A percentile compares a stretch with the other conserved stretches of the same genome.
Evolutionary conservation across 2,797 vertebrate species (phyloP).

Genomic region (Babyrousa celebensis): DNA sequence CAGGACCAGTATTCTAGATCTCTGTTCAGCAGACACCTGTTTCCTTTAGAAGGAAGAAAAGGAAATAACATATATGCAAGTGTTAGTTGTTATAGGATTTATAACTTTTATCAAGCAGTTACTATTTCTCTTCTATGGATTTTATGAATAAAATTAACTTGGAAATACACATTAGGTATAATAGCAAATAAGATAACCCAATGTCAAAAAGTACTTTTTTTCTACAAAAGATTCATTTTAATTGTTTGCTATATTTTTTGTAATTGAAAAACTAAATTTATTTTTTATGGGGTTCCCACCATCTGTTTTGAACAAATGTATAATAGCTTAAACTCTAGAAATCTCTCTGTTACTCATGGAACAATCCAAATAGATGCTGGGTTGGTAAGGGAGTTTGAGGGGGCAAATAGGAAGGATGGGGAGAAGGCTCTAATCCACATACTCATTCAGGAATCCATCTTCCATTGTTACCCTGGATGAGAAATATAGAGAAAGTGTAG

Average conservation of each 20-base stretch:
- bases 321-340: not conserved
- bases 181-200: not conserved
- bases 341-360: not conserved
- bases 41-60: constrained; percentile 24
- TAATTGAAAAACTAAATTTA: not conserved
- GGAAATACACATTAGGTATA: not conserved
- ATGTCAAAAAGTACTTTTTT: not conserved
- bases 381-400: not conserved
- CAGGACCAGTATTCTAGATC: too few relatives aligned
- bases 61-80: not conserved
- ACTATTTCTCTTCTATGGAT: not conserved
- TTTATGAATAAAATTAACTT: constrained; percentile 20
- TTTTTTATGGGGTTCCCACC: not conserved
- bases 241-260: not conserved
- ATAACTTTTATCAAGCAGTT: not conserved
- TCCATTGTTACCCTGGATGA: not conserved
- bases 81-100: not conserved
- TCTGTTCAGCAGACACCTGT: not conserved
- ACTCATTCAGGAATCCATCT: not conserved
- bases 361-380: not conserved
- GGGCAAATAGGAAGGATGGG: not conserved
- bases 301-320: not conserved
- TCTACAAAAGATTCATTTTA: not conserved
- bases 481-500: not conserved
- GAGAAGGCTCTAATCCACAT: not conserved